Conservation (phyloP, 2,888 invertebrate species). For the Melanotus villosus region DNA sequence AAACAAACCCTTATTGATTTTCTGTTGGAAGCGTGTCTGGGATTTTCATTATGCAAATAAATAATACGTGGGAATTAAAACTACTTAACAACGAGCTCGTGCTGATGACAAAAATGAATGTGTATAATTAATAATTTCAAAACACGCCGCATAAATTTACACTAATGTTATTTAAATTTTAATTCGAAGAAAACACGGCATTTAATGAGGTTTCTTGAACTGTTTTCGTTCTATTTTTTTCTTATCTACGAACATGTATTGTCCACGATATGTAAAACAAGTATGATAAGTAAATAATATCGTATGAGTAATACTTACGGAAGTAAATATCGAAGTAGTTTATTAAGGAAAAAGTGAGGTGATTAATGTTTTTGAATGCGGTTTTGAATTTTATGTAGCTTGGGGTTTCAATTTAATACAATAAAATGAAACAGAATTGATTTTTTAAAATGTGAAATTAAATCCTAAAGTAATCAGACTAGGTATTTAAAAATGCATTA, state of each 20-base stretch:
- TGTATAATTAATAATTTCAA: constrained; percentile 25
- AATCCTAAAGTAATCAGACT: too few species aligned
- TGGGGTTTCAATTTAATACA: too few species aligned
- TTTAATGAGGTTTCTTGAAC: constrained; percentile 18
- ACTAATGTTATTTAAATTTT: constrained; percentile 31
- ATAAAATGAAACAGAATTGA: too few species aligned
- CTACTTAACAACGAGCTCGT: constrained; percentile 26
- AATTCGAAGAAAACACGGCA: constrained; percentile 17
- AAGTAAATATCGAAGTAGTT: neutral
- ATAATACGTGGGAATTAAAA: constrained; percentile 23
- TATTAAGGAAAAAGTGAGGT: too few species aligned
- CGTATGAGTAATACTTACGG: neutral
- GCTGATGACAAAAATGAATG: constrained; percentile 31
- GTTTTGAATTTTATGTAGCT: too few species aligned
- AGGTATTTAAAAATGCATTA: too few species aligned
- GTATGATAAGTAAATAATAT: constrained; percentile 2
- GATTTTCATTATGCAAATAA: constrained; percentile 29
- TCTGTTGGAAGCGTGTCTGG: neutral
- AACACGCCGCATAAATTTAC: constrained; percentile 27
- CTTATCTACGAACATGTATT: constrained; percentile 8
- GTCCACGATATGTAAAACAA: constrained; percentile 4
- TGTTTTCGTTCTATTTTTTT: constrained; percentile 15
- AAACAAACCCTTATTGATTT: too few species aligned
- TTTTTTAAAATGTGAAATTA: too few species aligned
- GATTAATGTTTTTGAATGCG: too few species aligned